Evolutionary conservation across 2,797 vertebrate species (phyloP).

Genomic region (Danio albolineatus): DNA sequence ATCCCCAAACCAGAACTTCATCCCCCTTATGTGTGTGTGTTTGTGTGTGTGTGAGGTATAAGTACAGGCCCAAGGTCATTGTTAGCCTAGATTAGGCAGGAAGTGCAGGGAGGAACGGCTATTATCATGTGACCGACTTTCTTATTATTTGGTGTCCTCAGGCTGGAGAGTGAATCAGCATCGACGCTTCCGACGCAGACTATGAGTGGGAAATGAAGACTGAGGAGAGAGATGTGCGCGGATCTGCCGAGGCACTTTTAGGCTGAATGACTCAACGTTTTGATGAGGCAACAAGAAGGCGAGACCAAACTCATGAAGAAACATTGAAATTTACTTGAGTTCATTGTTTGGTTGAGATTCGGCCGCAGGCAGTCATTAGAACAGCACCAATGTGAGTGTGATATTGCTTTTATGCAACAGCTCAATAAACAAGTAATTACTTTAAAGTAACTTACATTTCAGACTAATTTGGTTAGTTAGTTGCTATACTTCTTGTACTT

Average conservation of each 20-base stretch:
- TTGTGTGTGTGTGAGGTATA: conserved; percentile 9
- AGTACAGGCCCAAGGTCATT: conserved; percentile 53
- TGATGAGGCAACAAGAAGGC: neutral
- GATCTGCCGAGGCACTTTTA: neutral
- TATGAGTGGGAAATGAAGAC: conserved; percentile 12
- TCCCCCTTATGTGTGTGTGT: neutral
- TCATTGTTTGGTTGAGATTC: neutral
- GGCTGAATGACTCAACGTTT: conserved; percentile 21
- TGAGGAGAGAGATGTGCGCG: conserved; percentile 10
- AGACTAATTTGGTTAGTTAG: neutral
- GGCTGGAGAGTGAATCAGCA: conserved; percentile 50
- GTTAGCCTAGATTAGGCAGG: conserved; percentile 56
- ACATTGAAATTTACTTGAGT: conserved; percentile 2
- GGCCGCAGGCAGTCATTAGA: conserved; percentile 3
- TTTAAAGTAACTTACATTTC: neutral
- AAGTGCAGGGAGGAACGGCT: conserved; percentile 33
- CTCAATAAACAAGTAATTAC: neutral
- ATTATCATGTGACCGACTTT: conserved; percentile 47
- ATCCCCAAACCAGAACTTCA: conserved; percentile 28
- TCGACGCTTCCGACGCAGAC: conserved; percentile 2
- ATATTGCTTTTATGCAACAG: conserved; percentile 28
- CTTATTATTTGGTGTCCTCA: conserved; percentile 50
- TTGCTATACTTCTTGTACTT: neutral
- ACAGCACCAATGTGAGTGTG: neutral
- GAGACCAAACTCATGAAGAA: conserved; percentile 16